Base-by-base conservation (phyloP, 2,797 vertebrate species). In the Champsocephalus esox region DNA sequence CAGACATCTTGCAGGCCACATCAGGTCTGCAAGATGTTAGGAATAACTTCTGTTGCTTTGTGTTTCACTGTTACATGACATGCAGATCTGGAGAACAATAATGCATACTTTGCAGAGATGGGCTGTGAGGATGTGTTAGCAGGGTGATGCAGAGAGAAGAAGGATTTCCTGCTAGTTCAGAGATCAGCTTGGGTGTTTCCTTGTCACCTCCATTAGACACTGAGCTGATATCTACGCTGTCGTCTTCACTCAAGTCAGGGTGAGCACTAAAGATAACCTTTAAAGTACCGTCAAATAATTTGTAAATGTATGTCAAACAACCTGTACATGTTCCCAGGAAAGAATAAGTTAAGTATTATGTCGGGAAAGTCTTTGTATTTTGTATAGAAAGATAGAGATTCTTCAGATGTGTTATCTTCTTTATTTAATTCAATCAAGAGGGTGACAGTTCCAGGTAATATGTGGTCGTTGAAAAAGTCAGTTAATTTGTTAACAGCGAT, bases 111-210 rank as follows among this genome's bases (percentile, higher is more conserved):
- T 54, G 69, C 1, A 58, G 56, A 71, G 24, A 54, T 3, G 12
- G 59, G 75, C 17, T 2, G 17, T 3, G 28, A 12, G 16, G 70
- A 67, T 32, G 74, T 67, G 78, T 74, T 24, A 81, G 44, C 12
- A 12, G 17, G 9, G 9, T 8, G 66, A 3, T 34, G 64, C 43
- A 51, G 9, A 70, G 13, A 72, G 17, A 52, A 13, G 21, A 73
- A 58, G 44, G 59, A 58, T 65, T 72, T 78, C 50, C 79, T 75
- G 66, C 13, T 4, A 13, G 32, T 32, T 63, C 73, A 69, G 19
- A 70, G 7, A 79, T 43, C 43, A 59, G 61, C 54, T 19, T n/a
- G 77, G 84, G 84, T 67, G 87, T 81, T 77, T 48, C 63, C 46
- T 75, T 73, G 46, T 86, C 88, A 82, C 85, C 49, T 81, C 69